Evolutionary conservation across 2,888 invertebrate genomes (phyloP).

Genomic region (Aphodius sticticus): DNA sequence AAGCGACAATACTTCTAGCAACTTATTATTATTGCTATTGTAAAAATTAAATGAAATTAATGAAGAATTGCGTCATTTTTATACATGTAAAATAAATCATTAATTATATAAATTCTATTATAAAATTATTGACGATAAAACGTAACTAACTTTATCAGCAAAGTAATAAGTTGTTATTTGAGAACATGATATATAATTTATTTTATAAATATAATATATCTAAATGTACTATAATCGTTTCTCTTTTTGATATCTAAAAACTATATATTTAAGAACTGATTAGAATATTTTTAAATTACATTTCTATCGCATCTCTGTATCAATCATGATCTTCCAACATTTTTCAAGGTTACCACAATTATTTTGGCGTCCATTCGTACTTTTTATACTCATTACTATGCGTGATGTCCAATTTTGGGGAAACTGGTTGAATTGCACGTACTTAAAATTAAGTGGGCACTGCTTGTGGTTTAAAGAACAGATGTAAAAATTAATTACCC

Average conservation of each 20-base stretch:
- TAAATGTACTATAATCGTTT: background rate
- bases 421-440: background rate
- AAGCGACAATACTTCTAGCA: slow-evolving; percentile 29
- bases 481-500: background rate
- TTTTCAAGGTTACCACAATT: slow-evolving; percentile 26
- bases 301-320: slow-evolving; percentile 44
- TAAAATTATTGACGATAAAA: slow-evolving; percentile 9
- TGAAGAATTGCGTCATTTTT: slow-evolving; percentile 8
- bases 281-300: slow-evolving; percentile 36
- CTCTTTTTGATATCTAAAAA: slow-evolving; percentile 25
- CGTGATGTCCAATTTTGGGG: background rate
- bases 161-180: background rate
- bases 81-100: slow-evolving; percentile 17
- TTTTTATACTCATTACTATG: background rate
- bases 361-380: slow-evolving; percentile 11
- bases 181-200: background rate
- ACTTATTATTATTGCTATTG: slow-evolving; percentile 26
- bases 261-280: slow-evolving; percentile 45
- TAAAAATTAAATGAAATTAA: slow-evolving; percentile 20
- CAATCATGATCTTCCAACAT: slow-evolving; percentile 50
- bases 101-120: slow-evolving; percentile 14
- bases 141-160: background rate
- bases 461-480: slow-evolving; percentile 5
- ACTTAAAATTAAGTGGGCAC: background rate
- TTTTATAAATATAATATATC: slow-evolving; percentile 12